Base-by-base conservation (phyloP, 2,797 vertebrate species). In the Vipera ursinii region DNA sequence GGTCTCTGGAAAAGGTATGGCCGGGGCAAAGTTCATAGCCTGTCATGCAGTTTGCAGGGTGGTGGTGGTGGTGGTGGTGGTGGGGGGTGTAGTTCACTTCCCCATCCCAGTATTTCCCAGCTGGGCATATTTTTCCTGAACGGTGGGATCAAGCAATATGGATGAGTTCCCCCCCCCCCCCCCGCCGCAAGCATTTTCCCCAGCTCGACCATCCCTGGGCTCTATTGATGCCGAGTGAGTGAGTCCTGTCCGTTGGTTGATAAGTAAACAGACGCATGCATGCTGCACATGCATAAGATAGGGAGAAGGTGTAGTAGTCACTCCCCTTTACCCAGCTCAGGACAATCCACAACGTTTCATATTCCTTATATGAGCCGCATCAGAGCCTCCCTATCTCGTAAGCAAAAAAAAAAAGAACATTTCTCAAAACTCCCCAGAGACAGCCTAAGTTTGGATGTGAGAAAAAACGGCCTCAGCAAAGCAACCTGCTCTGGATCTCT, bases 41-140 rank as follows among this genome's bases (percentile, higher is more conserved):
- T 82, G 73, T 48, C 73, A 82, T 82, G 38, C 38, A 48, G 20
- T 48, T 82, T 82, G 38, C 73, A 82, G 20, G 6, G 38, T 44
- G 20, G 32, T 7, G 32, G 32, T 32, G 32, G 32, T 7, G 73
- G 20, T 6, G 17, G n/a, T n/a, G n/a, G n/a, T n/a, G n/a, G n/a
- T n/a, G n/a, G n/a, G n/a, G 15, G 17, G 3, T 3, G 38, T 17
- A 17, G 20, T 24, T 78, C 15, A 1, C 69, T 20, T 48, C 73
- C 73, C 73, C 73, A 48, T 63, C 94, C 78, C 10, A 9, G 7
- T 93, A 94, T 95, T 96, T 95, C 94, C 82, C 92, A 95, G 89
- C 95, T 95, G 92, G 48, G 93, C 91, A 91, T 94, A 94, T 95
- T 95, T 94, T 94, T 93, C 20, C 57, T 24, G 28, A 69, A 10